Percentiles rank a stretch among this genome's conserved stretches.
Conservation (phyloP, 2,113 vertebrate species). For the Hydrolagus affinis region DNA sequence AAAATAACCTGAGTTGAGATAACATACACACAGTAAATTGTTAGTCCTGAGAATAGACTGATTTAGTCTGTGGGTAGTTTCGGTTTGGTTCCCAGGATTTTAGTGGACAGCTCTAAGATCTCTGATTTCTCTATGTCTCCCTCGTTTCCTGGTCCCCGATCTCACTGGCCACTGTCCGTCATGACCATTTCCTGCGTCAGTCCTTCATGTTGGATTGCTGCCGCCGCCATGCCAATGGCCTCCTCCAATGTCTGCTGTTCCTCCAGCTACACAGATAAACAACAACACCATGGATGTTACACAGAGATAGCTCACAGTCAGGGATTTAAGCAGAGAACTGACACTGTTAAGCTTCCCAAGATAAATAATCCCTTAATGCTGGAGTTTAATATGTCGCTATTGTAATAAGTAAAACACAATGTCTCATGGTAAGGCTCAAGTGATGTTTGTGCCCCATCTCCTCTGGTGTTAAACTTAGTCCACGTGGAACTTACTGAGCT, state of each 20-base stretch:
- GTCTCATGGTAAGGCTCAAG: too few species aligned
- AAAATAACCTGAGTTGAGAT: constrained; percentile 32
- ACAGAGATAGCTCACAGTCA: neutral
- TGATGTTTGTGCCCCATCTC: too few species aligned
- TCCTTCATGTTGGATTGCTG: constrained; percentile 51
- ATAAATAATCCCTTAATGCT: neutral
- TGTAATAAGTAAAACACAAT: neutral
- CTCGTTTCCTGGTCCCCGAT: neutral
- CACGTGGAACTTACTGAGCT: too few species aligned
- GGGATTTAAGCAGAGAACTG: neutral
- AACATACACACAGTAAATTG: constrained; percentile 30
- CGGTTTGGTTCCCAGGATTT: constrained; percentile 24
- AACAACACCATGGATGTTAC: neutral
- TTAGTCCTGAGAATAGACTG: constrained; percentile 30
- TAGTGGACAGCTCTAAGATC: constrained; percentile 3
- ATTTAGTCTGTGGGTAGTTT: constrained; percentile 28
- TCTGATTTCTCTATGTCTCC: neutral
- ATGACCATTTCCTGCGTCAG: constrained; percentile 37
- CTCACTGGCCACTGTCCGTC: constrained; percentile 48
- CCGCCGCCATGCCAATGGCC: constrained; percentile 55
- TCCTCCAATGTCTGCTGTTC: constrained; percentile 65
- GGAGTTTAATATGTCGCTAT: neutral
- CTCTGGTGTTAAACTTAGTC: too few species aligned
- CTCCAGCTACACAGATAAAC: constrained; percentile 48
- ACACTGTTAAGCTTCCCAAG: neutral